Evolutionary conservation across 2,888 invertebrate species (phyloP).

Genomic region (Smittia sp.): DNA sequence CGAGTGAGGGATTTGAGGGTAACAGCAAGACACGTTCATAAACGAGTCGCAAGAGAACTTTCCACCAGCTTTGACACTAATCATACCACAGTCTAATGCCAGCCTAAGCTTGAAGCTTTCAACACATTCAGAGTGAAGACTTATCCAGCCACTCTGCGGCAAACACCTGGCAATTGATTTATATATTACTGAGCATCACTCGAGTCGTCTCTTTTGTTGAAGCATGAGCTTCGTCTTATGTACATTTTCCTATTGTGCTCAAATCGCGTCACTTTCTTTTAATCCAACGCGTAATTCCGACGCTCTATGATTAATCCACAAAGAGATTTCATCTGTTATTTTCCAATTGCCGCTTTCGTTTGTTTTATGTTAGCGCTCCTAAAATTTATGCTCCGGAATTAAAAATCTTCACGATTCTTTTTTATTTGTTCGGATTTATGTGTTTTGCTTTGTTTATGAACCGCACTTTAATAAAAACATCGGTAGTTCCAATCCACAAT

Average conservation of each 20-base stretch:
- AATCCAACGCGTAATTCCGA: not conserved
- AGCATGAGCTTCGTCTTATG: not conserved
- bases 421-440: not conserved
- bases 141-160: not conserved
- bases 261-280: not conserved
- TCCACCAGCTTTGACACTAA: not conserved
- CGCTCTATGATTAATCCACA: not conserved
- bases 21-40: not conserved
- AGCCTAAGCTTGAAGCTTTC: too few relatives aligned
- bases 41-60: not conserved
- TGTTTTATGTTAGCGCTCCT: not conserved
- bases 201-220: not conserved
- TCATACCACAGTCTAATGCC: not conserved
- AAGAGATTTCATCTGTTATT: not conserved
- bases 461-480: too few relatives aligned
- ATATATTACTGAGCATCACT: constrained; percentile 33
- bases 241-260: not conserved
- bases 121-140: not conserved
- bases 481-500: too few relatives aligned
- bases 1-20: not conserved
- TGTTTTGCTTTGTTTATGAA: too few relatives aligned
- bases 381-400: not conserved
- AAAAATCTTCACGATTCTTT: not conserved
- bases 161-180: constrained; percentile 22
- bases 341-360: too few relatives aligned